phyloP scores from a whole-genome alignment of 2,888 invertebrate genomes.

The Agonopterix alstromeriana region DNA sequence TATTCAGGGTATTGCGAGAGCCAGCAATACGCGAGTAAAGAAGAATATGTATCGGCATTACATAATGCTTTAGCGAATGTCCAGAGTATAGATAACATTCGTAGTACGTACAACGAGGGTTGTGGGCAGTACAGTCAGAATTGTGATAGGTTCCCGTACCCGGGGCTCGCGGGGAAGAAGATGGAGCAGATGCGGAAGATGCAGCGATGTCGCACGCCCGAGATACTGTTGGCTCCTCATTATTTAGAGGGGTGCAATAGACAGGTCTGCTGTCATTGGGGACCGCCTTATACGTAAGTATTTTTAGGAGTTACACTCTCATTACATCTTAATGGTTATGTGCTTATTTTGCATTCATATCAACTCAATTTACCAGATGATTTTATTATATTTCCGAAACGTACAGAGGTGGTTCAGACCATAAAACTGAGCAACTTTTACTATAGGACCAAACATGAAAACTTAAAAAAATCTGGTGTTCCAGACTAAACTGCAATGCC shows the following conservation, averaged over 20 bases:
- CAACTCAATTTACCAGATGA: too few species aligned
- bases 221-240: slow-evolving; percentile 86
- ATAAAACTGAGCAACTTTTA: too few species aligned
- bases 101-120: slow-evolving; percentile 40
- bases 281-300: slow-evolving; percentile 54
- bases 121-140: slow-evolving; percentile 48
- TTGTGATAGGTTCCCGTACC: slow-evolving; percentile 60
- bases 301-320: too few species aligned
- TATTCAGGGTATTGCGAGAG: slow-evolving; percentile 50
- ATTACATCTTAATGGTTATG: too few species aligned
- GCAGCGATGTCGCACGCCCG: slow-evolving; percentile 83
- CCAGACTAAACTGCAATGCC: too few species aligned
- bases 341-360: too few species aligned
- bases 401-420: too few species aligned
- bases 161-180: slow-evolving; percentile 65
- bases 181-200: slow-evolving; percentile 48
- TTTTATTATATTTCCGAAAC: too few species aligned
- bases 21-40: slow-evolving; percentile 40
- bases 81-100: slow-evolving; percentile 48
- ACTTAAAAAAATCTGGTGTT: too few species aligned
- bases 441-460: too few species aligned
- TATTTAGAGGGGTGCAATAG: slow-evolving; percentile 74
- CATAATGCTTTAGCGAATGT: slow-evolving; percentile 44
- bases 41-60: slow-evolving; percentile 45
- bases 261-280: slow-evolving; percentile 69